Conservation (phyloP, 2,888 invertebrate genomes). For the Ornithoptera alexandrae region DNA sequence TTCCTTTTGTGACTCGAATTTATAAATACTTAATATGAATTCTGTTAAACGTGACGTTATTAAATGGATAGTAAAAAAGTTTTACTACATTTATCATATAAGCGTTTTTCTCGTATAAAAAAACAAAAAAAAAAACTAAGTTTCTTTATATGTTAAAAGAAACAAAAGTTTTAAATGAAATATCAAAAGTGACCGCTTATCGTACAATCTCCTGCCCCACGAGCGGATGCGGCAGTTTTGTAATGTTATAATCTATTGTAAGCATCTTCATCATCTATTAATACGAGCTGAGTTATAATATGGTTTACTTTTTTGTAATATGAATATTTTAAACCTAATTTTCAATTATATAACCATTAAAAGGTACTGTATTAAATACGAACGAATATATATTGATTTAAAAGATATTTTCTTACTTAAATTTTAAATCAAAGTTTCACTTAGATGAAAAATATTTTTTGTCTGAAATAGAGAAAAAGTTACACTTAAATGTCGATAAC, state of each 20-base stretch:
- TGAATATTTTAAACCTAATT: not conserved
- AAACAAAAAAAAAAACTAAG: not conserved
- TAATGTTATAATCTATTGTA: constrained; percentile 37
- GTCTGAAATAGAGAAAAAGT: too few relatives aligned
- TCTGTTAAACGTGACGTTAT: not conserved
- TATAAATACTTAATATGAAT: not conserved
- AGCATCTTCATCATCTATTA: constrained; percentile 39
- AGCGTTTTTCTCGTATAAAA: not conserved
- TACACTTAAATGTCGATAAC: too few relatives aligned
- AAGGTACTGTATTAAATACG: too few relatives aligned
- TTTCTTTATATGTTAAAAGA: not conserved
- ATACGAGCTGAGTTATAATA: constrained; percentile 31
- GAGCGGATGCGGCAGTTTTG: constrained; percentile 40
- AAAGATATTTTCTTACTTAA: too few relatives aligned
- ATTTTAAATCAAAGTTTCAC: too few relatives aligned
- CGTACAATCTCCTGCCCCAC: constrained; percentile 38
- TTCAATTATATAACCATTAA: too few relatives aligned
- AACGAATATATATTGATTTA: too few relatives aligned
- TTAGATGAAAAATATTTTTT: too few relatives aligned
- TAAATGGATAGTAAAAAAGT: not conserved
- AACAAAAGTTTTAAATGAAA: constrained; percentile 1
- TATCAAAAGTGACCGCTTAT: constrained; percentile 34
- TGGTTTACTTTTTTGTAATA: not conserved
- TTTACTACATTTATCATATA: not conserved
- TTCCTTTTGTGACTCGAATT: constrained; percentile 20